Evolutionary conservation across 2,888 invertebrate species (phyloP).

Genomic region (Xanthia togata): DNA sequence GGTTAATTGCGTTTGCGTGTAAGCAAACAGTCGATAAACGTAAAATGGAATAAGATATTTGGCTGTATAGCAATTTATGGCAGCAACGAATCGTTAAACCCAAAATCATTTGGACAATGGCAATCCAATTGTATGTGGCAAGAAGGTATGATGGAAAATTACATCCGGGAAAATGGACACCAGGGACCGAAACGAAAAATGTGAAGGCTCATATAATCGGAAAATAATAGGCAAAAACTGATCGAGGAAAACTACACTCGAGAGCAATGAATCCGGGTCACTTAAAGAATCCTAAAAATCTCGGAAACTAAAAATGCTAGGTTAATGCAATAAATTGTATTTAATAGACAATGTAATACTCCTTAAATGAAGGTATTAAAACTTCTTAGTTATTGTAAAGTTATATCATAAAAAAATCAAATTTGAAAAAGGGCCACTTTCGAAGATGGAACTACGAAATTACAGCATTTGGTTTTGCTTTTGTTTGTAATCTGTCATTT

Average conservation of each 20-base stretch:
- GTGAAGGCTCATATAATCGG: neutral
- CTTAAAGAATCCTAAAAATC: too few relatives aligned
- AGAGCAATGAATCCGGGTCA: too few relatives aligned
- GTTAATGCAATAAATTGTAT: too few relatives aligned
- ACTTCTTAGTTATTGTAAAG: too few relatives aligned
- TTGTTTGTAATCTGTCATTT: too few relatives aligned
- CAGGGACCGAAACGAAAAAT: neutral
- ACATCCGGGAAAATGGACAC: neutral
- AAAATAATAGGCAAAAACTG: slow-evolving; percentile 5
- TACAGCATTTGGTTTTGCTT: too few relatives aligned
- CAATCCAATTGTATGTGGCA: neutral
- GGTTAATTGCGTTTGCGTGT: slow-evolving; percentile 6
- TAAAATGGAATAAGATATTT: neutral
- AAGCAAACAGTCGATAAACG: neutral
- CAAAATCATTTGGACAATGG: slow-evolving; percentile 3
- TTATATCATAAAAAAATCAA: too few relatives aligned
- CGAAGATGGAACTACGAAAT: too few relatives aligned
- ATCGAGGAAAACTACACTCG: slow-evolving; percentile 14
- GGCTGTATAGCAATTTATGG: neutral
- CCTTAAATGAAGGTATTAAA: too few relatives aligned
- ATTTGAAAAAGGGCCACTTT: too few relatives aligned
- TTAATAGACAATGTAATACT: too few relatives aligned
- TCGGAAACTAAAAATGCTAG: too few relatives aligned
- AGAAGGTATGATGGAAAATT: neutral
- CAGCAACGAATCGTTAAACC: neutral